phyloP scores from a whole-genome alignment of 2,888 invertebrate genomes.

The Polylopha cassiicola region DNA sequence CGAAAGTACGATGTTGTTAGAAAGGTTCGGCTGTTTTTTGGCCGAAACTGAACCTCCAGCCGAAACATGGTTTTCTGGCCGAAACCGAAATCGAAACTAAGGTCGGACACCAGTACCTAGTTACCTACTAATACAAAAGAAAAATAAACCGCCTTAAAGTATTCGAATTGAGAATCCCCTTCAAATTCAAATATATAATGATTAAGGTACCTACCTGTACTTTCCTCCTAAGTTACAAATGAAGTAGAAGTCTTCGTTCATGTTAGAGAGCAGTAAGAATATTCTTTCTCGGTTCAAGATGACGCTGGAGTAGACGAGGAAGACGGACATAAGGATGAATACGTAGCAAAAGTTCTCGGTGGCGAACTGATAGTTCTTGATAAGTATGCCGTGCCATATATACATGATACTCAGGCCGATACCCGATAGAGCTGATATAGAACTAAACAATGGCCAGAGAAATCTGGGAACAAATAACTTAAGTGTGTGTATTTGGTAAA shows the following conservation, averaged over 20 bases:
- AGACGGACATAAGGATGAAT: slow-evolving; percentile 38
- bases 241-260: slow-evolving; percentile 45
- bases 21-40: no score
- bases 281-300: slow-evolving; percentile 35
- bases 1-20: no score
- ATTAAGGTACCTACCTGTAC: no score
- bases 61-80: no score
- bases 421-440: slow-evolving; percentile 28
- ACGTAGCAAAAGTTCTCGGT: slow-evolving; percentile 54
- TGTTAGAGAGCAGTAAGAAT: slow-evolving; percentile 34
- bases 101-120: no score
- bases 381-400: slow-evolving; percentile 34
- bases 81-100: no score
- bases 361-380: slow-evolving; percentile 43
- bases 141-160: no score
- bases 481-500: background rate
- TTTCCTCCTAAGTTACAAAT: slow-evolving; percentile 38
- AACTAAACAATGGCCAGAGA: slow-evolving; percentile 37
- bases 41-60: no score
- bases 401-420: slow-evolving; percentile 35
- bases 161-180: no score
- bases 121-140: no score
- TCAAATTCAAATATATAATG: no score
- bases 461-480: slow-evolving; percentile 35
- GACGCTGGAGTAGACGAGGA: slow-evolving; percentile 35